A percentile compares a stretch with the other conserved stretches of the same genome.
These are phyloP conservation scores for Pyrgilauda ruficollis DNA, from an alignment of 2,113 vertebrate species.

Conservation along the genomic window DNA sequence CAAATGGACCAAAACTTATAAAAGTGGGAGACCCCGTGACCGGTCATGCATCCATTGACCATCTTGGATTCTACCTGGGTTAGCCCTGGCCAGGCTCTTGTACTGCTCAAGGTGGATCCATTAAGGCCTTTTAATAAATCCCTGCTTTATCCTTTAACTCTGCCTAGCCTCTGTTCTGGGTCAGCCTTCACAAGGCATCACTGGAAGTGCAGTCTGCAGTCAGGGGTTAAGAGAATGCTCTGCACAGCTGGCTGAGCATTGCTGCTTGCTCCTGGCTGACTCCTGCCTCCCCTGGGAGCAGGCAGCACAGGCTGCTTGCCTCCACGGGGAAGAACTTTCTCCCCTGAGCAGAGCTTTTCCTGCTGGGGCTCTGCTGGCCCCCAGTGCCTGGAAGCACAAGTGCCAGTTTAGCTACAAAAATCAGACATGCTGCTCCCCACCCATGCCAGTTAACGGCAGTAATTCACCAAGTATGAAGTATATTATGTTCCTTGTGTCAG, in stretches of 20 bases:
- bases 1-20: not conserved
- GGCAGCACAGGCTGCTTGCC: not conserved
- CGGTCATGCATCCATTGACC: not conserved
- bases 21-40: not conserved
- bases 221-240: rapidly evolving
- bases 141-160: rapidly evolving
- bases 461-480: slow-evolving; percentile 49
- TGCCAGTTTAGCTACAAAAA: not conserved
- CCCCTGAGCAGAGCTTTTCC: not conserved
- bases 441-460: not conserved
- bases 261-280: not conserved
- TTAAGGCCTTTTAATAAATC: not conserved
- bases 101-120: too few relatives aligned
- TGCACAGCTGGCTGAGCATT: not conserved
- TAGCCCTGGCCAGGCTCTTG: not conserved
- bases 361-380: not conserved
- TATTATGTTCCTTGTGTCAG: slow-evolving; percentile 45
- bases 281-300: not conserved
- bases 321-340: too few relatives aligned
- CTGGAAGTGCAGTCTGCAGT: not conserved
- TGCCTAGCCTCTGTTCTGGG: not conserved
- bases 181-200: not conserved
- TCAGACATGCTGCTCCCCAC: not conserved
- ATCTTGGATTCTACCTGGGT: too few relatives aligned
- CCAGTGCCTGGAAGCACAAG: not conserved